A percentile compares a stretch with the other conserved stretches of the same genome.
Evolutionary conservation across 2,113 vertebrate genomes (phyloP).

Genomic region (Phoxinus phoxinus): DNA sequence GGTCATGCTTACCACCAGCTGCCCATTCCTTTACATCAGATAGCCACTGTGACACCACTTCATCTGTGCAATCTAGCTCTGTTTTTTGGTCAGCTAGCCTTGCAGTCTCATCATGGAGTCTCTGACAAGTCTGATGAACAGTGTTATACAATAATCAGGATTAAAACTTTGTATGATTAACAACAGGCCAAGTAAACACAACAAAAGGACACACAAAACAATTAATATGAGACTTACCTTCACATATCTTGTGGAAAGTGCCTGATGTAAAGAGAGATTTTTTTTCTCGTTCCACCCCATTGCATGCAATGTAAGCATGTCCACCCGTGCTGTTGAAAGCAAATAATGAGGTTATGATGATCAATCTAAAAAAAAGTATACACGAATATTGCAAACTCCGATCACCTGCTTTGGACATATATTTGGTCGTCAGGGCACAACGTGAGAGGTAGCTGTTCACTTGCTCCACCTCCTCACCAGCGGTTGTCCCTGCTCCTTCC

Average conservation of each 20-base stretch:
- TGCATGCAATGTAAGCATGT: neutral
- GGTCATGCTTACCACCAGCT: neutral
- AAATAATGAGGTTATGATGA: neutral
- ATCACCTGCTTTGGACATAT: neutral
- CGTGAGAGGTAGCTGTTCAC: neutral
- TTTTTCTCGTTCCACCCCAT: neutral
- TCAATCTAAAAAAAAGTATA: neutral
- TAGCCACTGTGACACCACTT: neutral
- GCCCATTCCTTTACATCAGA: conserved; percentile 9
- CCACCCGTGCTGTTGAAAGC: neutral
- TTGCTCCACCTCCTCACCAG: neutral
- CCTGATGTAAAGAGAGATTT: neutral
- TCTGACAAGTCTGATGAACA: neutral
- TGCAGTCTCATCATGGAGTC: neutral
- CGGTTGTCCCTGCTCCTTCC: no score
- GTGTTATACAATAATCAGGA: conserved; percentile 16
- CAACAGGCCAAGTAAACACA: neutral
- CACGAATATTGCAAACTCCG: no score
- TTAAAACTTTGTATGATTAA: neutral
- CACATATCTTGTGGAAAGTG: neutral
- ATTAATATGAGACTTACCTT: neutral
- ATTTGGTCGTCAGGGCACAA: no score
- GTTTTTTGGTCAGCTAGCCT: neutral
- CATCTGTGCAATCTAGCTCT: neutral
- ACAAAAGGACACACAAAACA: neutral